Evolutionary conservation across 92 coral and sea anemone species (phyloP), one percentile per base, ranked within the genome.

Genomic region (Zoanthus gigantus): DNA sequence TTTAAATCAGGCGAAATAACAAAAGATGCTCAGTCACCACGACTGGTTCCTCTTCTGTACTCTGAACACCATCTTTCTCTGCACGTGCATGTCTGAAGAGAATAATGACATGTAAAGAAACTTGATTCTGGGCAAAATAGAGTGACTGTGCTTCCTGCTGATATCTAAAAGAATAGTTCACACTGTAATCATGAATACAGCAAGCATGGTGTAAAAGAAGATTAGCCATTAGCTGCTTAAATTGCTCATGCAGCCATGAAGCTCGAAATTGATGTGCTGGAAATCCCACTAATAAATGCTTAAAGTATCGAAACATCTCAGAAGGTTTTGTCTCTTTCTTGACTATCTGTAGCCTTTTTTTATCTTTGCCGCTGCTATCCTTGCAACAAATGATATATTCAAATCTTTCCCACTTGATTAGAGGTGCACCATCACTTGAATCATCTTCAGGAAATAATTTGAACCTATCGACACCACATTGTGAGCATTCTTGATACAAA

Each of bases 201-300:
- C 86, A 86, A 32, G 67, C 89, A 56, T 78, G 92, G 53, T 74
- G 83, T 72, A 48, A 32, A 0, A 90, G 92, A n/a, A 92, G 61
- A 29, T 88, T 92, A 0, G 89, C 84, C 9, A 84, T 29, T 34
- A 88, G 31, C 0, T 46, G 50, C 32, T 78, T 47, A 34, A 88
- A 74, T 29, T 92, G 88, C 13, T 78, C 31, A 54, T 92, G 88
- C 44, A 89, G 94, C 92, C 88, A 92, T 30, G 67, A 84, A 17
- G 94, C 90, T 13, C 87, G 82, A 82, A 92, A 92, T 79, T 92
- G 92, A 47, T 92, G 97, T 2, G 90, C n/a, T 5, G 90, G 84
- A 50, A 77, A 93, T 4, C 77, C 57, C 0, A 89, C 54, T 7
- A 94, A 84, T 11, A 90, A 88, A 0, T 53, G 23, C 30, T 45